These are phyloP conservation scores for Hemicordylus capensis DNA, from an alignment of 2,113 vertebrate species.

Conservation along the genomic window DNA sequence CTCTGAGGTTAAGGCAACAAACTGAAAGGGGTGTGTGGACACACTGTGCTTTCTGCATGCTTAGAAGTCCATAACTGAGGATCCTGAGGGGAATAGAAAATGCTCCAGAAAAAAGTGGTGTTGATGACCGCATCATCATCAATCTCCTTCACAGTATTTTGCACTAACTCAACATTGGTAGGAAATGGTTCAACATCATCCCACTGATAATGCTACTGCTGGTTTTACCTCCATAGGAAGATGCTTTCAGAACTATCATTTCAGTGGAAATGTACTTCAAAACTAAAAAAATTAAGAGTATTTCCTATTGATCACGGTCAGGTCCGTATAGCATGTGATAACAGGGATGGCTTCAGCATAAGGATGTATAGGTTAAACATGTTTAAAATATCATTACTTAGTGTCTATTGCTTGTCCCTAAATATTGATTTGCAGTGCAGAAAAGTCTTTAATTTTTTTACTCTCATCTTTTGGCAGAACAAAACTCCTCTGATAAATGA, in stretches of 20 bases:
- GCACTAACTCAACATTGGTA: not conserved
- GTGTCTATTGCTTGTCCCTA: not conserved
- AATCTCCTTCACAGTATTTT: too few relatives aligned
- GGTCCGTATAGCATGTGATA: not conserved
- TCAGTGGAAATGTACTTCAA: not conserved
- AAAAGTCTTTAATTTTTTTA: not conserved
- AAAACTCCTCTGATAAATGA: slow-evolving; percentile 92
- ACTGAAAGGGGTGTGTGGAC: not conserved
- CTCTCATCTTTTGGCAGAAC: slow-evolving; percentile 79
- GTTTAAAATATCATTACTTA: not conserved
- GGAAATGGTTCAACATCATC: not conserved
- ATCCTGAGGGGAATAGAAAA: not conserved
- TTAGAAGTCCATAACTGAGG: not conserved
- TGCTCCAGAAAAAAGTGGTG: not conserved
- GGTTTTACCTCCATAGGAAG: not conserved
- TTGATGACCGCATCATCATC: not conserved
- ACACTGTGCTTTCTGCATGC: not conserved
- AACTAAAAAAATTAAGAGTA: not conserved
- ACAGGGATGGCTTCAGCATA: not conserved
- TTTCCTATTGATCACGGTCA: not conserved
- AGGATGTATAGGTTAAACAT: not conserved
- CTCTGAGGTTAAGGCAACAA: not conserved
- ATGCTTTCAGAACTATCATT: not conserved
- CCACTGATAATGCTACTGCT: not conserved
- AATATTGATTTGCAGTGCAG: not conserved